Evolutionary conservation across 2,888 invertebrate genomes (phyloP).

Genomic region (Drosophila melanosoma): DNA sequence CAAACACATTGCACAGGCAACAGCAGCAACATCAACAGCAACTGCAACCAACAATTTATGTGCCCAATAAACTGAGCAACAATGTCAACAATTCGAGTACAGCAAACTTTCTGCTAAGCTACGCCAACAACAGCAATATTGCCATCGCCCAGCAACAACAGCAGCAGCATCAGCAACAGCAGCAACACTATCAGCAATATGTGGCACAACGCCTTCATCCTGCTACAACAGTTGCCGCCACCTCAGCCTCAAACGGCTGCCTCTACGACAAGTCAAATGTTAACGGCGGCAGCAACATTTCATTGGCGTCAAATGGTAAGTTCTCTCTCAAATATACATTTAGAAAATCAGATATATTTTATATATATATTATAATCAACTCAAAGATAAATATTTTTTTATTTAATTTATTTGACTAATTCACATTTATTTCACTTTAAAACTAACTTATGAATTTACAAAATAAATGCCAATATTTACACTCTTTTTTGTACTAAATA

Average conservation of each 20-base stretch:
- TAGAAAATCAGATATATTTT: not conserved
- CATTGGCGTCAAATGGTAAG: constrained; percentile 77
- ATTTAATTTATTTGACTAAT: not conserved
- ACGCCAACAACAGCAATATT: constrained; percentile 75
- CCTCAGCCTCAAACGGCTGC: constrained; percentile 69
- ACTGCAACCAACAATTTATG: constrained; percentile 66
- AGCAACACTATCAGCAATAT: constrained; percentile 79
- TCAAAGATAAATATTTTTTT: not conserved
- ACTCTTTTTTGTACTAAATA: too few relatives aligned
- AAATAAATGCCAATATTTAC: too few relatives aligned
- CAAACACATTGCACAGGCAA: constrained; percentile 60
- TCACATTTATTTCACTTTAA: too few relatives aligned
- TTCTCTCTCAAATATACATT: not conserved
- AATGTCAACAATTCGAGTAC: constrained; percentile 52
- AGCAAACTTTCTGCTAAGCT: constrained; percentile 69
- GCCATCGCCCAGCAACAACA: constrained; percentile 61
- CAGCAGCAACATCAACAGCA: constrained; percentile 47
- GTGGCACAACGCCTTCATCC: constrained; percentile 68
- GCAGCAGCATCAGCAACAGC: constrained; percentile 68
- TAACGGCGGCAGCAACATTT: constrained; percentile 41
- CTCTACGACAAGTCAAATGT: constrained; percentile 70
- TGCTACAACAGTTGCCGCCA: constrained; percentile 5
- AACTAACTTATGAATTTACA: too few relatives aligned
- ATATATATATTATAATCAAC: not conserved
- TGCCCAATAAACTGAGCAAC: constrained; percentile 59